phyloP scores from a whole-genome alignment of 1,140 invertebrate species.

The Coboldia fuscipes region DNA sequence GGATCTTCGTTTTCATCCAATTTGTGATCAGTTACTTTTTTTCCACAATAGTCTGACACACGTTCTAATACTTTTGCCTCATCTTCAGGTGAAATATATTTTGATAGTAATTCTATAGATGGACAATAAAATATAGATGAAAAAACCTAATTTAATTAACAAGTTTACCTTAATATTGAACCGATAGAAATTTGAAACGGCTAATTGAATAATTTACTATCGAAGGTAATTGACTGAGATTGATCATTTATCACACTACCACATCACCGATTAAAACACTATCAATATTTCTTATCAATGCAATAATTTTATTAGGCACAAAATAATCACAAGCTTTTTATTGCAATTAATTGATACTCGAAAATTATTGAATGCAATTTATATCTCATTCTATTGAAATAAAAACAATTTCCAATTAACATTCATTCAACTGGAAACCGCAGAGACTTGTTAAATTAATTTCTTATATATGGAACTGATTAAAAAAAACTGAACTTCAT shows the following conservation, averaged over 20 bases:
- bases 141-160: constrained; percentile 1
- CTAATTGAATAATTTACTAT: constrained; percentile 8
- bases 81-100: constrained; percentile 31
- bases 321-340: too few relatives aligned
- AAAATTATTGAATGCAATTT: too few relatives aligned
- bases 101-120: constrained; percentile 33
- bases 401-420: too few relatives aligned
- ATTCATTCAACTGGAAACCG: too few relatives aligned
- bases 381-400: too few relatives aligned
- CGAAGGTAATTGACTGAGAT: too few relatives aligned
- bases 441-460: too few relatives aligned
- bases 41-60: constrained; percentile 43
- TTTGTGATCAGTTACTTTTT: constrained; percentile 35
- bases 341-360: too few relatives aligned
- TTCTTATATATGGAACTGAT: too few relatives aligned
- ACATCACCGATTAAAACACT: not conserved
- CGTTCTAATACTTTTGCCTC: constrained; percentile 32
- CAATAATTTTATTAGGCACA: constrained; percentile 7
- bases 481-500: too few relatives aligned
- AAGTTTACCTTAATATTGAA: not conserved
- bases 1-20: constrained; percentile 29
- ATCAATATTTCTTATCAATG: not conserved
- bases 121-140: not conserved
- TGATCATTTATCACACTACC: too few relatives aligned
- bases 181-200: constrained; percentile 8